Evolutionary conservation across 2,797 vertebrate species (phyloP).

Genomic region (Phoebastria nigripes): DNA sequence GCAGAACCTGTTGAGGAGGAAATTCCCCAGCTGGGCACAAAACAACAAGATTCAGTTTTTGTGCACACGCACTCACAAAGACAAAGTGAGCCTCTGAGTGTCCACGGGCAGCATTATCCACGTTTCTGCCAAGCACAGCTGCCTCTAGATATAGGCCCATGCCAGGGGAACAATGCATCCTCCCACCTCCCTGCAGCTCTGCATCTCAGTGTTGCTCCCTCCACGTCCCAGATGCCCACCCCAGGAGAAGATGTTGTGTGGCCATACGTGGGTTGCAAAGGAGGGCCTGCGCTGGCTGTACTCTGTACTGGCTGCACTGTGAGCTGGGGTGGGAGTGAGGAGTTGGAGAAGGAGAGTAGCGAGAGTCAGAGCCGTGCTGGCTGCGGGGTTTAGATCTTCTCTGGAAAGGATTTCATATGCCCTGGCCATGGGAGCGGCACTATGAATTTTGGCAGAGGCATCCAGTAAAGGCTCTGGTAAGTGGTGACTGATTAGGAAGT

Average conservation of each 20-base stretch:
- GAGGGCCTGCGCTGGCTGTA: neutral
- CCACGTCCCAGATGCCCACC: no score
- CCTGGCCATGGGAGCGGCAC: neutral
- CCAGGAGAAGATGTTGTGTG: neutral
- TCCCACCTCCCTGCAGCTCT: neutral
- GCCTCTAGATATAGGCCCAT: no score
- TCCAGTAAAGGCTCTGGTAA: neutral
- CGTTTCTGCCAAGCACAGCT: neutral
- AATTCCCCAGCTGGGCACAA: neutral
- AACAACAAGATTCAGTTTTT: neutral
- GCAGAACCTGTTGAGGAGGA: neutral
- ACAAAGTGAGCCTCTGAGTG: neutral
- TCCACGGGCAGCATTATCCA: neutral
- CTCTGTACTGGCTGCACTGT: neutral
- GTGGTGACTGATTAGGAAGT: neutral
- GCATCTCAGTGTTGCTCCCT: neutral
- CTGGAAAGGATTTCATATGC: neutral
- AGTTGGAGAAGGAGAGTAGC: neutral
- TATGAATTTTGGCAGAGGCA: neutral
- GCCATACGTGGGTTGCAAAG: accelerated
- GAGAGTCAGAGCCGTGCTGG: neutral
- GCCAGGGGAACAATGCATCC: neutral
- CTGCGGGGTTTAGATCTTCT: neutral
- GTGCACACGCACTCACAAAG: no score
- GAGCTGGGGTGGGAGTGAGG: neutral